phyloP scores from a whole-genome alignment of 2,888 invertebrate genomes.

The Oxystoma pomonae region DNA sequence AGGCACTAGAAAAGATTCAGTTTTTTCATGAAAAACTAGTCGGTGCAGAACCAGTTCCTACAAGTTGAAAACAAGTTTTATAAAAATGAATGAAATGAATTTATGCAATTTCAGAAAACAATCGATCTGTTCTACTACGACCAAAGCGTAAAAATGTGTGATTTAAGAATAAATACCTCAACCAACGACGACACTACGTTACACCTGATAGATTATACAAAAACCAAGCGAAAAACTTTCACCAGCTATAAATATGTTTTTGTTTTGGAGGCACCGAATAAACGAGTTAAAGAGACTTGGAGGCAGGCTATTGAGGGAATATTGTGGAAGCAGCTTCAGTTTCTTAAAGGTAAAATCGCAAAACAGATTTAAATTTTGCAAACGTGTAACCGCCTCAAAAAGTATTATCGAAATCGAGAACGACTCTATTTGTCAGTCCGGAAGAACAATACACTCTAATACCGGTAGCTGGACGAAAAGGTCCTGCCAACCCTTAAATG shows the following conservation, averaged over 20 bases:
- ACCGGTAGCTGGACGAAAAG: too few relatives aligned
- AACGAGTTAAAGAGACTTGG: constrained; percentile 38
- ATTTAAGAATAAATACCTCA: constrained; percentile 33
- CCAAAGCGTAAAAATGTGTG: constrained; percentile 38
- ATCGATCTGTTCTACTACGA: constrained; percentile 36
- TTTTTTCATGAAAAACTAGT: too few relatives aligned
- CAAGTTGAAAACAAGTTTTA: too few relatives aligned
- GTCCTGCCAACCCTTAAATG: too few relatives aligned
- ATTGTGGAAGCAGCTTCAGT: constrained; percentile 40
- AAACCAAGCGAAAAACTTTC: constrained; percentile 25
- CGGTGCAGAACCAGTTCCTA: too few relatives aligned
- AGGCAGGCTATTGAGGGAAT: constrained; percentile 36
- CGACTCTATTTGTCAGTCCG: too few relatives aligned
- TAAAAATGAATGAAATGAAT: too few relatives aligned
- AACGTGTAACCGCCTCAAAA: too few relatives aligned
- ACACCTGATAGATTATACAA: constrained; percentile 36
- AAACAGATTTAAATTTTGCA: too few relatives aligned
- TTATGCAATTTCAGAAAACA: constrained; percentile 34
- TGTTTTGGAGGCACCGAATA: constrained; percentile 36
- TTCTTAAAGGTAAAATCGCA: constrained; percentile 38
- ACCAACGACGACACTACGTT: constrained; percentile 35
- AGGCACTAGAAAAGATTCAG: too few relatives aligned
- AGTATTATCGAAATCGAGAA: too few relatives aligned
- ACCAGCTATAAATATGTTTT: constrained; percentile 24
- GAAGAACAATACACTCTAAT: too few relatives aligned